Evolutionary conservation across 2,113 vertebrate species (phyloP), one percentile per base, ranked within the genome.

Genomic region (Peromyscus polionotus): DNA sequence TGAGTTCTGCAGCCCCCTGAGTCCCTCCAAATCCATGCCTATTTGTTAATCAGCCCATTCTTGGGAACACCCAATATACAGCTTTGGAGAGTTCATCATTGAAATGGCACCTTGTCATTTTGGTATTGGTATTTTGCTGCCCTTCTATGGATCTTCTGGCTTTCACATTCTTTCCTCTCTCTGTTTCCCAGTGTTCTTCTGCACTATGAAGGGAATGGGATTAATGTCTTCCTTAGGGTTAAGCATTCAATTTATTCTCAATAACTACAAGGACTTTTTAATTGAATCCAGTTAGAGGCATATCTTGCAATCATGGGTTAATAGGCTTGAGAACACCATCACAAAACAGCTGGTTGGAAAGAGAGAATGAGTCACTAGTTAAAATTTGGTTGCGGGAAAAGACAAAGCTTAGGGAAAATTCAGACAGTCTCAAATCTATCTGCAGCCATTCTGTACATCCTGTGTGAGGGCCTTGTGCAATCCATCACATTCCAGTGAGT

Each of bases 401-500:
- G 67, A 83, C 75, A 92, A 90, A 94, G 31, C 39, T 86, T 85
- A 68, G 12, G 17, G 28, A 81, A 91, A 42, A 94, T 96, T 90
- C 39, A 88, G 31, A 36, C 92, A 88, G 51, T 48, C n/a, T 48
- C 19, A 73, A 72, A 91, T 85, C 88, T 54, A 86, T 45, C 14
- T 63, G 72, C 63, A 95, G 24, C 39, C 24, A 51, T 90, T 70
- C 63, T 61, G 39, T 19, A 95, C 73, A n/a, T 80, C 33, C 54
- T 36, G 2, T 77, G 26, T 65, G 67, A 92, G 33, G 73, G 20
- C 22, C 28, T 63, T 91, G 24, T 86, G 5, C 0, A 94, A 63
- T 83, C 61, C 36, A 88, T 93, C 39, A 87, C 73, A 84, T 92
- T 94, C 72, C 88, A 75, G 45, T 88, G 1, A 3, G 0, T 63